A percentile compares a stretch with the other conserved stretches of the same genome.
These are phyloP conservation scores for Sisor rabdophorus DNA, from an alignment of 2,113 vertebrate species.

Conservation along the genomic window DNA sequence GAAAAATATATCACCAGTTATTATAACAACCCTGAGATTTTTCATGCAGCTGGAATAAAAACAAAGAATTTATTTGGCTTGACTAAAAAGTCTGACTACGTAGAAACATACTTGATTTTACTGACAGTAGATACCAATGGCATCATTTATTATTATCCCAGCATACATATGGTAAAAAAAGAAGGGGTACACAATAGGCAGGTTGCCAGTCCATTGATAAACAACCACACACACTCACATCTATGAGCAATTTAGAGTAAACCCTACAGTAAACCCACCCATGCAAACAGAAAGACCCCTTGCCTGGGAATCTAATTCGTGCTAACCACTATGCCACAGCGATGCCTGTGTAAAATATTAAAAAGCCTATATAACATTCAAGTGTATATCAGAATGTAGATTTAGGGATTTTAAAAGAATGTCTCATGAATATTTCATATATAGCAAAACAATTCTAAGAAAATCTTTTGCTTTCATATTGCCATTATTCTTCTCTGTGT, in stretches of 20 bases:
- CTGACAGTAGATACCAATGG: no score
- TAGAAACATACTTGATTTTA: not conserved
- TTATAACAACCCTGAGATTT: not conserved
- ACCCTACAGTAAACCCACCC: no score
- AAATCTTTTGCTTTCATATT: not conserved
- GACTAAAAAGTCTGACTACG: not conserved
- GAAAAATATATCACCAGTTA: not conserved
- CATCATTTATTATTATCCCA: not conserved
- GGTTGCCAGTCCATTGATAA: no score
- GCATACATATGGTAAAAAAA: no score
- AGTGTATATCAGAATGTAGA: not conserved
- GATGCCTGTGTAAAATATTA: not conserved
- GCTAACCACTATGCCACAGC: no score
- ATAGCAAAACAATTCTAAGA: not conserved
- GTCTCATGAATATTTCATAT: constrained; percentile 1
- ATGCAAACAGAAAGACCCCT: no score
- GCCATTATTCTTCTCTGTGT: not conserved
- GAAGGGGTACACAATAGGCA: no score
- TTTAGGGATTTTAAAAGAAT: not conserved
- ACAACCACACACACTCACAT: no score
- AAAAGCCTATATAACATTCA: not conserved
- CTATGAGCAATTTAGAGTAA: no score
- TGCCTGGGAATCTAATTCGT: no score
- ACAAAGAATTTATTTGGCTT: not conserved
- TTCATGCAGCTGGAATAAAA: not conserved